Evolutionary conservation across 2,797 vertebrate species (phyloP), one percentile per base, ranked within the genome.

Genomic region (Acanthurus tractus): DNA sequence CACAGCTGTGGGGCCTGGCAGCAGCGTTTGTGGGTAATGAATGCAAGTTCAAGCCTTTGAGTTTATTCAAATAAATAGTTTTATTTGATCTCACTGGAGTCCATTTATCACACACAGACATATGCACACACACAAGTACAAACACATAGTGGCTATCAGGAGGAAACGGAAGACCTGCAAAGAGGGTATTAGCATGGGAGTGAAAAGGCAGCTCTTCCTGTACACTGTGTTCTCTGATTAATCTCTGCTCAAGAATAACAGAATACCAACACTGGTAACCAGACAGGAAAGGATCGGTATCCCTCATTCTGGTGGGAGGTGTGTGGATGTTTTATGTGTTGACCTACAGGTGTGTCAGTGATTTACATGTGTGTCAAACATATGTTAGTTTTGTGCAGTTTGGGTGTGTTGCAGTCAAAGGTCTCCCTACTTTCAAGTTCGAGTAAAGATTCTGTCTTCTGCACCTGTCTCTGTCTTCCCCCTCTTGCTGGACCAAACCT

Each of bases 221-320:
- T 69, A 18, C 45, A n/a, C 55, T 29, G 46, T 58, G 69, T 50
- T 13, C 61, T 66, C 66, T 83, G 81, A 91, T 86, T 92, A 79
- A 93, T 91, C 79, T 88, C 34, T 11, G 29, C 80, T 90, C 88
- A 93, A 90, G 74, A 89, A 78, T 63, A 93, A 93, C 87, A 87
- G 53, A 40, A 17, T 46, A 67, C 72, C 66, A 84, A 20, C 61
- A 20, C 58, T 50, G 63, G 85, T 62, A 79, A 87, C 23, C 74
- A 62, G 58, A 85, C 83, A 85, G 88, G 90, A 92, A 91, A 66
- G 78, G 83, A 79, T 89, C 68, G 6, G 81, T 86, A 56, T 79
- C 78, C 82, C 56, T 81, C 66, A 6, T 74, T 63, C 73, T 18
- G 1, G 34, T 58, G 86, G 87, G 86, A 83, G 76, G 38, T 14